Base-by-base conservation (phyloP, 1,140 invertebrate species). In the Contarinia nasturtii region DNA sequence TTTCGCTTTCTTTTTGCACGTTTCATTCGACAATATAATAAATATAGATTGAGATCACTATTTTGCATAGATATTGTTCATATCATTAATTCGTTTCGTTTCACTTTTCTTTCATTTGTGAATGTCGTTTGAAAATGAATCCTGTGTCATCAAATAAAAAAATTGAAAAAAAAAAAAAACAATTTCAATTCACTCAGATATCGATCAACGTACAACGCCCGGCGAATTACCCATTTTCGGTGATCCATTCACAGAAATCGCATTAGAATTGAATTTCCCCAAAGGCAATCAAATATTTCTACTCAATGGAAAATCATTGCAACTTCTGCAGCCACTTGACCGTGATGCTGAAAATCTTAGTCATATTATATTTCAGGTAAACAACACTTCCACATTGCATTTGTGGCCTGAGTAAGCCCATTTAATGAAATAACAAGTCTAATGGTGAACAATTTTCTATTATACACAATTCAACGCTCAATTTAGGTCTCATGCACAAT, bases 291-390 rank as follows among this genome's bases (percentile, higher is more conserved):
- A 77, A 46, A 68, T 82, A 50, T 92, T 91, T 58, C 70, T 76
- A 48, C 68, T 92, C 11, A 77, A 82, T 51, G 86, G 84, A n/a
- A 90, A 89, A 61, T 75, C 75, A 48, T 63, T 92, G 4, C 75
- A 82, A 57, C 66, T 92, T 15, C 65, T 86, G 34, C 67, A 82
- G 50, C 85, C 86, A 0, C 60, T 92, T 27, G 88, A 92, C 62
- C 75, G 86, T 55, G 88, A 91, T 65, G 76, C 75, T 45, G 80
- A 85, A 54, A 86, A 86, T 65, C 68, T 87, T 33, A 88, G 85
- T 34, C 85, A 88, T 62, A 78, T 88, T 59, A 79, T 87, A 2
- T 86, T 90, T 61, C 83, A 87, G 75, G 85, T 87, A 63, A 67
- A 57, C 54, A 40, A 10, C 40, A 27, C 44, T 27, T 40, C 15